Conservation (phyloP, 2,113 vertebrate genomes). For the Eublepharis macularius region DNA sequence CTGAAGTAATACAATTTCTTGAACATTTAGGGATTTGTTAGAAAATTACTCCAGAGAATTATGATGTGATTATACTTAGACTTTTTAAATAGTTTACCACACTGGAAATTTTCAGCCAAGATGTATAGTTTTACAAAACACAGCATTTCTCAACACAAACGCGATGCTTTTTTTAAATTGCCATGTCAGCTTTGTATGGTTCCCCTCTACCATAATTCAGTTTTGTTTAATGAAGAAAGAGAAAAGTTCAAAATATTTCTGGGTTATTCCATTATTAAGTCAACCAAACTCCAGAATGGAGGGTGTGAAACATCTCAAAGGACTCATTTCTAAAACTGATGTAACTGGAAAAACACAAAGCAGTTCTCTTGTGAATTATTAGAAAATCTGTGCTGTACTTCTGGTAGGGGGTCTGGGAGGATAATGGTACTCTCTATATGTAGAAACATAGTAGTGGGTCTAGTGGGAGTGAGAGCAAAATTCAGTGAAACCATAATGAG, state of each 20-base stretch:
- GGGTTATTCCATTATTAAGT: background rate
- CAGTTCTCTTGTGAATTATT: background rate
- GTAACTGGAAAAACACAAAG: background rate
- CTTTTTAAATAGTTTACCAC: background rate
- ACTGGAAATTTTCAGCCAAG: background rate
- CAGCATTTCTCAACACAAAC: background rate
- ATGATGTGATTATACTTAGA: background rate
- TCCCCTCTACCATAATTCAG: background rate
- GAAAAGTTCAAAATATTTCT: background rate
- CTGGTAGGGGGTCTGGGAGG: background rate
- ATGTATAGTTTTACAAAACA: background rate
- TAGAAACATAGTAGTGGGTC: background rate
- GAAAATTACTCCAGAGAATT: background rate
- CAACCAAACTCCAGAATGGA: background rate
- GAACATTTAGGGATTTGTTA: background rate
- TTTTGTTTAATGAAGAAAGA: conserved; percentile 7
- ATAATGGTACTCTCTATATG: background rate
- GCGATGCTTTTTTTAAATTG: background rate
- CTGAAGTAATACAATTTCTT: background rate
- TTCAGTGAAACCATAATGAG: background rate
- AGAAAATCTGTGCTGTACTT: background rate
- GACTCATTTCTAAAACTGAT: background rate
- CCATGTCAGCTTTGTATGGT: background rate
- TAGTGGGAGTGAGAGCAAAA: background rate
- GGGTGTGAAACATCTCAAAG: background rate